Evolutionary conservation across 2,113 vertebrate genomes (phyloP).

Genomic region (Acrocephalus arundinaceus): DNA sequence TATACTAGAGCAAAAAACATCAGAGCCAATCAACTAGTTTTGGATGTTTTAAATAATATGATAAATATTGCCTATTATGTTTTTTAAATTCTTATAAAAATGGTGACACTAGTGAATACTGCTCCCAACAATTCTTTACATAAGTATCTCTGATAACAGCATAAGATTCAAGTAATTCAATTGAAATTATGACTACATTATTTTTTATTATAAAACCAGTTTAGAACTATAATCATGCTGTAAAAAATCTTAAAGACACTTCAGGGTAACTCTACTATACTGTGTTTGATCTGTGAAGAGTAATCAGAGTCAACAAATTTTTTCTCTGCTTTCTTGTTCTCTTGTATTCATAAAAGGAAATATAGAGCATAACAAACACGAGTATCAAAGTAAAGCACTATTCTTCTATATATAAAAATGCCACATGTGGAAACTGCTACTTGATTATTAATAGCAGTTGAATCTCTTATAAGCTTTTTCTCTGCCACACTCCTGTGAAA

Average conservation of each 20-base stretch:
- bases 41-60: background rate
- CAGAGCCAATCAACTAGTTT: background rate
- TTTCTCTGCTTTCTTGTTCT: background rate
- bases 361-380: background rate
- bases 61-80: background rate
- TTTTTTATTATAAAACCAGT: background rate
- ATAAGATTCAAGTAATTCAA: background rate
- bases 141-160: background rate
- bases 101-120: rapidly evolving
- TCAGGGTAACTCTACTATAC: background rate
- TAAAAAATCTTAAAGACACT: background rate
- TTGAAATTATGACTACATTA: background rate
- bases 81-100: background rate
- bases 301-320: background rate
- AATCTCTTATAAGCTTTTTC: background rate
- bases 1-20: background rate
- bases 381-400: background rate
- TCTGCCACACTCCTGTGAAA: background rate
- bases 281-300: background rate
- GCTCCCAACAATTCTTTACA: background rate
- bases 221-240: background rate
- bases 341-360: background rate
- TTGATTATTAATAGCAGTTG: background rate
- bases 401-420: background rate
- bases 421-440: background rate